Conservation (phyloP, 37 sponge, comb jelly and placozoan species). For the Crambe crambe region DNA sequence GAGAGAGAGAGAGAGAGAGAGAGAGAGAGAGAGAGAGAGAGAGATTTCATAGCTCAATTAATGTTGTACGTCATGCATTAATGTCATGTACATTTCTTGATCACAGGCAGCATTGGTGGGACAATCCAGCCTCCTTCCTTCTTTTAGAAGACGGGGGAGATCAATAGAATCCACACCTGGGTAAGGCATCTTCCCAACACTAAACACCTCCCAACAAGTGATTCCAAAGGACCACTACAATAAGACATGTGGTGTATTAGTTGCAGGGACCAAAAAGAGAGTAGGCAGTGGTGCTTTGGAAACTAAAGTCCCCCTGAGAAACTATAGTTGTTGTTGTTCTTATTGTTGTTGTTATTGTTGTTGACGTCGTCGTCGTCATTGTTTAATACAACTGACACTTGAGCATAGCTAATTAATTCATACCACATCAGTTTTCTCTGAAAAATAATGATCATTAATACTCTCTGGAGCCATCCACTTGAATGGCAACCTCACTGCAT, state of each 20-base stretch:
- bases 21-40: slow-evolving; percentile 37
- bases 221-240: neutral
- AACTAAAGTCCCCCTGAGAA: no score
- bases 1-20: slow-evolving; percentile 44
- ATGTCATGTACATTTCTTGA: neutral
- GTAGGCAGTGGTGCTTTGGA: no score
- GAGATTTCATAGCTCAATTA: no score
- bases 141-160: neutral
- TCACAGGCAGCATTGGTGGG: slow-evolving; percentile 1
- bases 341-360: no score
- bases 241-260: no score
- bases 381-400: no score
- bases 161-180: slow-evolving; percentile 7
- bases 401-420: no score
- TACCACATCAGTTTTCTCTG: neutral
- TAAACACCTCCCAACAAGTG: neutral
- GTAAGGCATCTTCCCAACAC: neutral
- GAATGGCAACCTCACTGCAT: slow-evolving; percentile 20
- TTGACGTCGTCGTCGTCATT: no score
- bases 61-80: no score
- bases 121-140: neutral
- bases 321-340: no score
- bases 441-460: neutral
- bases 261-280: no score
- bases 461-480: slow-evolving; percentile 38